phyloP scores from a whole-genome alignment of 2,797 vertebrate species.

The Eulemur coronatus region DNA sequence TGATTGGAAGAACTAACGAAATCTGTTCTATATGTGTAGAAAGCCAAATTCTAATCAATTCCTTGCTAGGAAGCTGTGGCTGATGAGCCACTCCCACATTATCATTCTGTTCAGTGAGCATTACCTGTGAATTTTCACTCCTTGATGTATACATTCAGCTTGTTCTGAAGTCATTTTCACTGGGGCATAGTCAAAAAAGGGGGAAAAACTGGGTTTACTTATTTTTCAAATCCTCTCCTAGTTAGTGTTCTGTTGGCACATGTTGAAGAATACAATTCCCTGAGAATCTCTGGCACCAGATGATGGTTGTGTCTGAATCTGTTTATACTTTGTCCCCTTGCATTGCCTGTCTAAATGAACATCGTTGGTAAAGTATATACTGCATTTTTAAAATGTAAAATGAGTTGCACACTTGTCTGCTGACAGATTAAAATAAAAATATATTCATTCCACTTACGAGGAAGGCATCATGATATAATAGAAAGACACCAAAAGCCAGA shows the following conservation, averaged over 20 bases:
- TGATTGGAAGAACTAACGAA: not conserved
- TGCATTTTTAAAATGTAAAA: not conserved
- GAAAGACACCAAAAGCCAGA: not conserved
- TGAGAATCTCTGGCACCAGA: not conserved
- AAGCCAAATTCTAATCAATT: not conserved
- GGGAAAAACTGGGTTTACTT: not conserved
- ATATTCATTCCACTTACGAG: not conserved
- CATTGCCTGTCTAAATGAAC: not conserved
- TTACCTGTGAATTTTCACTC: not conserved
- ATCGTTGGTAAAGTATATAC: not conserved
- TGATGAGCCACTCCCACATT: not conserved
- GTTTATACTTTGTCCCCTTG: not conserved
- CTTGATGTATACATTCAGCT: not conserved
- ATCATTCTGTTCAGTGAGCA: not conserved
- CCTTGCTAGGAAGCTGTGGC: not conserved
- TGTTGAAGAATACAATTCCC: not conserved
- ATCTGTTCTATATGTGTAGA: not conserved
- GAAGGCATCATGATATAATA: not conserved
- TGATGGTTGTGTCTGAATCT: not conserved
- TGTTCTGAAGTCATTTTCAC: conserved; percentile 24
- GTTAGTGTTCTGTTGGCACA: conserved; percentile 18
- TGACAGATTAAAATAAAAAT: not conserved
- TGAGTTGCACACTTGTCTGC: not conserved
- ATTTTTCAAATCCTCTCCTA: not conserved
- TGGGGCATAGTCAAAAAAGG: not conserved